These are phyloP conservation scores for Noctua janthina DNA, from an alignment of 2,888 invertebrate genomes.

Conservation along the genomic window DNA sequence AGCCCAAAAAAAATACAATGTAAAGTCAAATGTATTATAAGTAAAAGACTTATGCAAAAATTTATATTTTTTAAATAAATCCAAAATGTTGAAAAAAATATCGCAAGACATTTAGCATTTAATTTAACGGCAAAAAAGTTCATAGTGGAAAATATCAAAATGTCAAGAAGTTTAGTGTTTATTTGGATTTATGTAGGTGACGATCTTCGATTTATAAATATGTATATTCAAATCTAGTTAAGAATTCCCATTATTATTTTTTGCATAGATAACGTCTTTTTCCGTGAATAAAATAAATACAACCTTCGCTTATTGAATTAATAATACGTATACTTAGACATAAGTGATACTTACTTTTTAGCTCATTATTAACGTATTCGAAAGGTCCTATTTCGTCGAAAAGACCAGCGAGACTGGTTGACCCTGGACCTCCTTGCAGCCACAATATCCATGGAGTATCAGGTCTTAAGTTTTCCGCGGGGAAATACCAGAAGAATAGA, in stretches of 20 bases:
- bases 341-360: slow-evolving; percentile 76
- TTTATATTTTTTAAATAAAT: no score
- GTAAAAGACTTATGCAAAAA: no score
- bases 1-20: no score
- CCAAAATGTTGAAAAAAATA: no score
- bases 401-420: slow-evolving; percentile 89
- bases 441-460: slow-evolving; percentile 94
- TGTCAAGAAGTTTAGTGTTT: slow-evolving; percentile 6
- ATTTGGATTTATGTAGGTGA: not conserved
- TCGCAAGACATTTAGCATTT: not conserved
- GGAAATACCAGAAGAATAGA: slow-evolving; percentile 96
- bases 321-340: not conserved
- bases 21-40: no score
- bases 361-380: slow-evolving; percentile 63
- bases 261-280: not conserved
- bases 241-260: not conserved
- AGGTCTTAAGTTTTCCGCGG: slow-evolving; percentile 81
- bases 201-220: not conserved
- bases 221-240: slow-evolving; percentile 2
- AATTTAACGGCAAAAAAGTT: no score
- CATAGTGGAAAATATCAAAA: not conserved
- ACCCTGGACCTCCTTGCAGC: slow-evolving; percentile 97
- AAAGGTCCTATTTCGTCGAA: slow-evolving; percentile 86
- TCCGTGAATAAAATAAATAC: slow-evolving; percentile 9
- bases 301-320: not conserved